Conservation (phyloP, 2,113 vertebrate species). For the Herpetotheres cachinnans region DNA sequence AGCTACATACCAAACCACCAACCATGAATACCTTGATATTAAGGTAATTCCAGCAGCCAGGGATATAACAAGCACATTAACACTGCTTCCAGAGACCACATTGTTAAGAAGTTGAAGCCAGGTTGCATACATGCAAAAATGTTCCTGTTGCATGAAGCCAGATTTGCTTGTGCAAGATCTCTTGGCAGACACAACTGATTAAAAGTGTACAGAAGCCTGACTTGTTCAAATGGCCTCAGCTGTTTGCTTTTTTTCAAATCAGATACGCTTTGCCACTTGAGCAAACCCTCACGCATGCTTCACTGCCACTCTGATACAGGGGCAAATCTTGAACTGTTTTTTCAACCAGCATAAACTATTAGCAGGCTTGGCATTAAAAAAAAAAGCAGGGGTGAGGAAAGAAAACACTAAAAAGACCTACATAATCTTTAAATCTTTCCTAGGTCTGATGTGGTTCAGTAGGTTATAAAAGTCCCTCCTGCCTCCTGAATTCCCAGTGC, state of each 20-base stretch:
- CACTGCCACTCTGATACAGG: background rate
- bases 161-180: conserved; percentile 50
- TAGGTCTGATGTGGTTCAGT: conserved; percentile 29
- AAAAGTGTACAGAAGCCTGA: conserved; percentile 32
- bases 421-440: conserved; percentile 25
- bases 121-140: background rate
- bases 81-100: conserved; percentile 28
- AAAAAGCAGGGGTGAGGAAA: background rate
- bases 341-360: background rate
- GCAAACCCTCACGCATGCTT: background rate
- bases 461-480: conserved; percentile 13
- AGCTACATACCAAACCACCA: conserved; percentile 37
- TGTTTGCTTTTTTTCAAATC: background rate
- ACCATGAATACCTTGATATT: conserved; percentile 11
- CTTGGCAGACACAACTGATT: conserved; percentile 12
- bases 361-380: background rate
- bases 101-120: background rate
- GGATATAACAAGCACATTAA: background rate
- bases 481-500: conserved; percentile 46
- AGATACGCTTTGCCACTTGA: conserved; percentile 34
- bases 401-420: background rate
- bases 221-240: conserved; percentile 17
- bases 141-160: conserved; percentile 22
- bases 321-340: conserved; percentile 15
- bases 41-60: conserved; percentile 53